Evolutionary conservation across 2,113 vertebrate genomes (phyloP).

Genomic region (Leucosticte australis): DNA sequence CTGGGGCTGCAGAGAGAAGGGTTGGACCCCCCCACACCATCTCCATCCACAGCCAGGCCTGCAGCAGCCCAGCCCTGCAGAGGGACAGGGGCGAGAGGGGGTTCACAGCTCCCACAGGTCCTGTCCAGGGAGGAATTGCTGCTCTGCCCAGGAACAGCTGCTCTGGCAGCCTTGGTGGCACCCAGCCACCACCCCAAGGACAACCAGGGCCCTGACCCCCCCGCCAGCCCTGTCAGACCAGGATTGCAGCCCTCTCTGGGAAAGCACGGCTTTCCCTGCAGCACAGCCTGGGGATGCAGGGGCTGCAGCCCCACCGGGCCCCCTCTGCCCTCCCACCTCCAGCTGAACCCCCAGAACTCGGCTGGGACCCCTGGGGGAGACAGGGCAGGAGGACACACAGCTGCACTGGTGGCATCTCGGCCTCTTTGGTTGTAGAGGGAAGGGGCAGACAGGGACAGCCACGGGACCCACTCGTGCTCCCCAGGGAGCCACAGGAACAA

Average conservation of each 20-base stretch:
- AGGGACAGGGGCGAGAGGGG: background rate
- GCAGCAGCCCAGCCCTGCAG: background rate
- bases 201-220: background rate
- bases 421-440: slow-evolving; percentile 23
- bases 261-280: background rate
- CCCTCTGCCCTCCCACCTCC: background rate
- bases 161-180: background rate
- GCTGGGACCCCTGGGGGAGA: background rate
- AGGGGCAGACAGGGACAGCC: accelerated
- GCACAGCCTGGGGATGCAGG: background rate
- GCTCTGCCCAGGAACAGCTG: background rate
- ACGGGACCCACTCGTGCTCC: accelerated
- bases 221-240: background rate
- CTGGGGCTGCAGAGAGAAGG: background rate
- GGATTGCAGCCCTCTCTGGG: background rate
- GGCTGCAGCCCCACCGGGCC: accelerated
- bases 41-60: background rate
- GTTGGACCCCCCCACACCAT: background rate
- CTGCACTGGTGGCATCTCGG: background rate
- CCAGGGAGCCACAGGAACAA: background rate
- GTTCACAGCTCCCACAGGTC: accelerated
- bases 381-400: background rate
- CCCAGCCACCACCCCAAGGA: background rate
- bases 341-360: background rate
- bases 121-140: background rate